Evolutionary conservation across 2,797 vertebrate species (phyloP), one percentile per base, ranked within the genome.

Genomic region (Bucorvus abyssinicus): DNA sequence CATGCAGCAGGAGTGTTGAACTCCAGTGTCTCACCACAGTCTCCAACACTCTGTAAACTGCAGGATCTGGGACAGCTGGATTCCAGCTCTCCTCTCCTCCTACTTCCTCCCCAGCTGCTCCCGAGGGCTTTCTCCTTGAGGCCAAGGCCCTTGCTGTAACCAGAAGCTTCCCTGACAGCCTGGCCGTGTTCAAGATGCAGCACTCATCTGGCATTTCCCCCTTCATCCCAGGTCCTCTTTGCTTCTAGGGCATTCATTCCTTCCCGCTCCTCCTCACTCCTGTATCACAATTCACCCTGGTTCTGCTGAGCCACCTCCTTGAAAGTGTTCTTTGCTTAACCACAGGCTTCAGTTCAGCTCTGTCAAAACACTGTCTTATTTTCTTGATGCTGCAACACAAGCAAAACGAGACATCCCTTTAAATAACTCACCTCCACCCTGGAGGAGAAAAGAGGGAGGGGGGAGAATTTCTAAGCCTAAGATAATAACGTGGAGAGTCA

Each of bases 61-160:
- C 5, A 26, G 57, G 78, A 47, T 36, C 64, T 9, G 27, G 21
- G 19, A 61, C 78, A 81, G 77, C 74, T 80, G 68, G 30, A 65
- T 36, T n/a, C 45, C 74, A 84, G 67, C 83, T 49, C 83, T 63
- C 42, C 57, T 70, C 87, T 85, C 45, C 76, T 77, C 61, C 50
- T 14, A 2, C 32, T 91, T 83, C 82, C 85, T 88, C 24, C 27
- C 42, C 64, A 61, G 49, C n/a, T 77, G 78, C 26, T 87, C 45
- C 65, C 1, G 2, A 23, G 17, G 82, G 45, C 52, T 94, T 80
- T 53, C 32, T 34, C n/a, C 50, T 4, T 44, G 40, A 30, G 55
- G 60, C 53, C 50, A 49, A 12, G 9, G 60, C 40, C 26, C 74
- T 63, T 44, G 20, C 32, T 63, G 44, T 4, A 9, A 56, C 4